These are phyloP conservation scores for Ladona fulva DNA, from an alignment of 1,140 invertebrate genomes.

Conservation along the genomic window DNA sequence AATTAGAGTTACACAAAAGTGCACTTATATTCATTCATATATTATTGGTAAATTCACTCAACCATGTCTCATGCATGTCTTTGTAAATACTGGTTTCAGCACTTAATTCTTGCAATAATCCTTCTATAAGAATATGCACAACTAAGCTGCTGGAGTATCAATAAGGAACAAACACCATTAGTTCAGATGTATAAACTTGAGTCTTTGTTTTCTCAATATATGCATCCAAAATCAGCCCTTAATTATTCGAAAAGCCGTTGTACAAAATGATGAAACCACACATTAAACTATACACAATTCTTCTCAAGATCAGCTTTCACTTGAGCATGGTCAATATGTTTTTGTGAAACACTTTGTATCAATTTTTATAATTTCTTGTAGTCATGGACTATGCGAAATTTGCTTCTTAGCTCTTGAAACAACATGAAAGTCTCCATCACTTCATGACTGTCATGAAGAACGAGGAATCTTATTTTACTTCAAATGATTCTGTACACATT, in stretches of 20 bases:
- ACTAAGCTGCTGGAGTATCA: not conserved
- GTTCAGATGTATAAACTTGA: not conserved
- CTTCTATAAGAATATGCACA: not conserved
- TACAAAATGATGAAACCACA: not conserved
- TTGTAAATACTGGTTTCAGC: conserved; percentile 9
- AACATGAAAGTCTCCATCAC: not conserved
- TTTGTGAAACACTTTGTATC: not conserved
- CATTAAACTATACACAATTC: not conserved
- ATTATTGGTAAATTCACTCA: not conserved
- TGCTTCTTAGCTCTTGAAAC: not conserved
- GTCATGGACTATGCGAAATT: not conserved
- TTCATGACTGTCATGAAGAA: conserved; percentile 1
- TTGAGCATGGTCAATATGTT: not conserved
- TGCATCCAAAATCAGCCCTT: not conserved
- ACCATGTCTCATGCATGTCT: not conserved
- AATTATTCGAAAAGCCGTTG: not conserved
- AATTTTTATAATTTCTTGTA: not conserved
- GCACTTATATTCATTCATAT: not conserved
- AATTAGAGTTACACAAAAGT: not conserved
- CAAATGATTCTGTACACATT: not conserved
- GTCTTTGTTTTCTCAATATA: not conserved
- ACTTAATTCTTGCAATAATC: not conserved
- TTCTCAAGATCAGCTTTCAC: not conserved
- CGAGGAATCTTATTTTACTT: not conserved
- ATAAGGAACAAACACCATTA: conserved; percentile 10